Base-by-base conservation (phyloP, 1,140 invertebrate species). In the Callitettix versicolor region DNA sequence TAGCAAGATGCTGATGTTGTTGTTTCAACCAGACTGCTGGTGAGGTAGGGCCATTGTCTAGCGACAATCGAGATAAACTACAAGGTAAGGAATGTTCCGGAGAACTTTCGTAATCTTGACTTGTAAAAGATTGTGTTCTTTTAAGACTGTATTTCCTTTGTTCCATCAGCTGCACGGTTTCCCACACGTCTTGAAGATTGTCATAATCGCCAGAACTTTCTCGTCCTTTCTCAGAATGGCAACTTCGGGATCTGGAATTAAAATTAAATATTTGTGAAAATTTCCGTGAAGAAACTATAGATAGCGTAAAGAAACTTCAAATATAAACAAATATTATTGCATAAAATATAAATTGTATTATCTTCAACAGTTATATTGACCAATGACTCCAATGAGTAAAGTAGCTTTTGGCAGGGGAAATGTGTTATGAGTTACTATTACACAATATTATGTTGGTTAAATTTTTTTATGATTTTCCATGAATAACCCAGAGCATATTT, bases 11-110 rank as follows among this genome's bases (percentile, higher is more conserved):
- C 49, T 76, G 72, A 48, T 73, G 73, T 52, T 79, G 70, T 59
- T 79, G 76, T n/a, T 74, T 78, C 2, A 81, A 56, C 79, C 79
- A 81, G 0, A 79, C 71, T 0, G 76, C 75, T 5, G 78, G 77
- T n/a, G 70, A 68, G 0, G 72, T 79, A 1, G 78, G 78, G 9
- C 26, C 26, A 59, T 73, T 75, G 48, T 76, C 72, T 12, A 58
- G 53, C 3, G 60, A 62, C 2, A 58, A 34, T 17, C 50, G 56
- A n/a, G 57, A 57, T 5, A 42, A 46, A 17, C 60, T 62, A 11
- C 59, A 49, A 1, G 55, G 48, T 14, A 52, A 26, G 14, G 58
- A 55, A 9, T 58, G 38, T 42, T 59, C 58, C 7, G 53, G 53
- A 7, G 53, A 56, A 41, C 58, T 59, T 47, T 47, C 58, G 53